These are phyloP conservation scores for Suricata suricatta DNA, from an alignment of 2,113 vertebrate genomes.

Conservation along the genomic window DNA sequence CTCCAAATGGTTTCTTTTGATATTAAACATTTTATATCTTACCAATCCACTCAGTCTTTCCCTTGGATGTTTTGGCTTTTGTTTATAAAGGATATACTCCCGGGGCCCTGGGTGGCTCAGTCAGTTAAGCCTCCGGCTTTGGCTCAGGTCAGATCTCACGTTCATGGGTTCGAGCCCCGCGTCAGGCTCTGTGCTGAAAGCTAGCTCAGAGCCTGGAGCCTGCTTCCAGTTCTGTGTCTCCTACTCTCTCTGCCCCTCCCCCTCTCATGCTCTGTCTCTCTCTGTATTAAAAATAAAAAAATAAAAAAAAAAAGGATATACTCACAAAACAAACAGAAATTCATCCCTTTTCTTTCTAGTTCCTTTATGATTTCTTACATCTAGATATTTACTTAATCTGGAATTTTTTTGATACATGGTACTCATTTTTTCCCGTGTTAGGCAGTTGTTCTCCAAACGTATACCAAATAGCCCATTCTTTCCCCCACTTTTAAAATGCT, in stretches of 20 bases:
- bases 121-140: too few species aligned
- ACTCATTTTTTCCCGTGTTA: background rate
- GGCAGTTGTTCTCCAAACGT: background rate
- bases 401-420: background rate
- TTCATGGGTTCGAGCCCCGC: too few species aligned
- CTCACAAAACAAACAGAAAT: background rate
- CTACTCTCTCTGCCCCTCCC: too few species aligned
- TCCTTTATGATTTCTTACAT: background rate
- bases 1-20: background rate
- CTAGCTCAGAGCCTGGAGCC: too few species aligned
- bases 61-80: background rate
- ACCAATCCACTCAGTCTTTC: background rate
- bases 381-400: background rate
- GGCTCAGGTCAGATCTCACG: too few species aligned
- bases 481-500: background rate
- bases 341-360: background rate
- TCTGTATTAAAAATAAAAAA: too few species aligned
- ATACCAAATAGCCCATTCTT: background rate
- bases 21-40: background rate
- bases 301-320: background rate
- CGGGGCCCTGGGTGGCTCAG: too few species aligned
- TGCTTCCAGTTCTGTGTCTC: too few species aligned
- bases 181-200: too few species aligned
- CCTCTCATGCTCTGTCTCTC: too few species aligned
- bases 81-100: background rate